Base-by-base conservation (phyloP, 2,888 invertebrate genomes). In the Cephus spinipes region DNA sequence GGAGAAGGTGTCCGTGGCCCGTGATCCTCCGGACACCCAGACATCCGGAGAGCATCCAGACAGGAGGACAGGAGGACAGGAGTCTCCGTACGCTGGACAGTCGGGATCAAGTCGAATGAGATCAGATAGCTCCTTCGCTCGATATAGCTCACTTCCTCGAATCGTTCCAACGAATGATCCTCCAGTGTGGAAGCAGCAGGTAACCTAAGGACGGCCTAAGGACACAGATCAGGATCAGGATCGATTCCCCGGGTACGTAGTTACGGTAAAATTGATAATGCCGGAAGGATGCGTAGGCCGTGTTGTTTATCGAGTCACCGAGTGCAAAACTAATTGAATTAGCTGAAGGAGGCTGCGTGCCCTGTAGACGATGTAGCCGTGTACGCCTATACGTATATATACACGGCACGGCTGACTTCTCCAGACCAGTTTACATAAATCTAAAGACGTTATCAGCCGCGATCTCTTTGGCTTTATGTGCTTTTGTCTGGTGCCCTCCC, bases 361-460 rank as follows among this genome's bases (percentile, higher is more conserved):
- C 69, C 12, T 32, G 69, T 69, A 23, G 12, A 32, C n/a, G 4
- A 69, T 32, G 30, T 32, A 6, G 30, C 15, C 12, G 2, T 73
- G 73, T 68, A 68, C 33, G 23, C 4, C 0, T 73, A 73, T 71
- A 68, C 36, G 40, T 40, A 35, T 75, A 33, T 23, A 74, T 69
- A 75, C 33, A 35, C 33, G 30, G 75, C 36, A 30, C 31, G 30
- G 69, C 69, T 69, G 69, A 30, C 32, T 32, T 79, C 74, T 77
- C 76, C 73, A 79, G 79, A 83, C 83, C 81, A 81, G 83, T 83
- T 81, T 81, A 79, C 81, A 83, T 83, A 83, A 83, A 83, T 83
- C 83, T 81, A 82, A 76, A 69, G 78, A 77, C 77, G 79, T 77
- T 83, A 81, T 81, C 81, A 75, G 69, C 69, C 76, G 75, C 77